phyloP scores from a whole-genome alignment of 2,797 vertebrate genomes.

The Columba guinea region DNA sequence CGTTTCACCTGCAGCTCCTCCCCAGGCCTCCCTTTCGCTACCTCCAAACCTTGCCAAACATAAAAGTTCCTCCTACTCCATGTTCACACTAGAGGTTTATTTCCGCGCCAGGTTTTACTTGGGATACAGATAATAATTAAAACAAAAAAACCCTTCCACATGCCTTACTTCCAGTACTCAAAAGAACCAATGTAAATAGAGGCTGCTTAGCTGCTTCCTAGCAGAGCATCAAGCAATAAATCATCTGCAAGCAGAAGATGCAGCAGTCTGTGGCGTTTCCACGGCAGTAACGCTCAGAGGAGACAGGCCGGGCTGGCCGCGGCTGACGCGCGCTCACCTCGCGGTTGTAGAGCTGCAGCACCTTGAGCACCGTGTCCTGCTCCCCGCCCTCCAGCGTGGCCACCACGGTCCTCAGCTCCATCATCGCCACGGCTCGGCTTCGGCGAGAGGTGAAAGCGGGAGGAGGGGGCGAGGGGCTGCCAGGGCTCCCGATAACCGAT shows the following conservation, averaged over 20 bases:
- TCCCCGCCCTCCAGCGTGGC: slow-evolving; percentile 85
- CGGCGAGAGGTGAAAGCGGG: accelerated
- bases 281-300: background rate
- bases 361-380: slow-evolving; percentile 80
- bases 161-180: background rate
- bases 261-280: background rate
- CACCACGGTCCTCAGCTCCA: slow-evolving; percentile 84
- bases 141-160: background rate
- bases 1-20: background rate
- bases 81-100: background rate
- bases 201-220: background rate
- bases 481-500: background rate
- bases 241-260: background rate
- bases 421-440: slow-evolving; percentile 63
- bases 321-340: slow-evolving; percentile 80
- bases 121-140: background rate
- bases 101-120: background rate
- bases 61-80: background rate
- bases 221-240: background rate
- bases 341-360: slow-evolving; percentile 84
- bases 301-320: background rate
- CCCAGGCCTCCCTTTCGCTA: background rate
- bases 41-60: background rate
- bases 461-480: background rate
- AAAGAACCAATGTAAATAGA: background rate